Conservation (phyloP, 2,797 vertebrate genomes). For the Bradypodion ventrale region DNA sequence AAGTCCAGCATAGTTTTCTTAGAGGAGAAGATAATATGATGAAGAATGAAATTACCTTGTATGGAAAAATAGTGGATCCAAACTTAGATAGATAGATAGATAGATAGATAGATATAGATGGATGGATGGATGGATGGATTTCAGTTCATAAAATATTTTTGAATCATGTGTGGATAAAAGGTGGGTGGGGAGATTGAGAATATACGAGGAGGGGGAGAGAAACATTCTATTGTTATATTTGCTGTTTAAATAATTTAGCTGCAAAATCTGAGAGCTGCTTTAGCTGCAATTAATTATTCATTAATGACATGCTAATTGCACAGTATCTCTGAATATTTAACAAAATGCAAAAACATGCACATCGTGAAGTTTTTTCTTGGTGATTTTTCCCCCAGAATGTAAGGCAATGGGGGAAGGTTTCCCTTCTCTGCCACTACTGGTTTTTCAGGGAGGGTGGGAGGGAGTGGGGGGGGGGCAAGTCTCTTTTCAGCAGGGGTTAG, state of each 20-base stretch:
- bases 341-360: slow-evolving; percentile 84
- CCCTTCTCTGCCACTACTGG: slow-evolving; percentile 64
- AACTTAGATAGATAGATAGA: not conserved
- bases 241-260: slow-evolving; percentile 90
- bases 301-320: slow-evolving; percentile 94
- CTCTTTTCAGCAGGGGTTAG: slow-evolving; percentile 68
- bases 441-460: slow-evolving; percentile 55
- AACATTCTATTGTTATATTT: slow-evolving; percentile 83
- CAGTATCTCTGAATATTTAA: slow-evolving; percentile 89
- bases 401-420: slow-evolving; percentile 40
- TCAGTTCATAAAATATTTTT: slow-evolving; percentile 62
- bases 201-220: slow-evolving; percentile 26
- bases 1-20: slow-evolving; percentile 54
- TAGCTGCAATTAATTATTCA: slow-evolving; percentile 93
- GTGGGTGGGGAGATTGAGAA: not conserved
- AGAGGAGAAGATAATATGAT: not conserved
- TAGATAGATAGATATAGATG: too few species aligned
- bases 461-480: slow-evolving; percentile 68
- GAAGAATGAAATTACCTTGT: slow-evolving; percentile 53
- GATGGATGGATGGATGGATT: slow-evolving; percentile 32
- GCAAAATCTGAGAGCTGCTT: slow-evolving; percentile 86
- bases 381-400: not conserved
- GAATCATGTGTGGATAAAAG: slow-evolving; percentile 62
- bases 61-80: slow-evolving; percentile 57
- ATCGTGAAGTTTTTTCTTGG: slow-evolving; percentile 78